Percentiles rank a stretch among this genome's conserved stretches.
These are phyloP conservation scores for Colaptes auratus DNA, from an alignment of 2,113 vertebrate genomes.

Conservation along the genomic window DNA sequence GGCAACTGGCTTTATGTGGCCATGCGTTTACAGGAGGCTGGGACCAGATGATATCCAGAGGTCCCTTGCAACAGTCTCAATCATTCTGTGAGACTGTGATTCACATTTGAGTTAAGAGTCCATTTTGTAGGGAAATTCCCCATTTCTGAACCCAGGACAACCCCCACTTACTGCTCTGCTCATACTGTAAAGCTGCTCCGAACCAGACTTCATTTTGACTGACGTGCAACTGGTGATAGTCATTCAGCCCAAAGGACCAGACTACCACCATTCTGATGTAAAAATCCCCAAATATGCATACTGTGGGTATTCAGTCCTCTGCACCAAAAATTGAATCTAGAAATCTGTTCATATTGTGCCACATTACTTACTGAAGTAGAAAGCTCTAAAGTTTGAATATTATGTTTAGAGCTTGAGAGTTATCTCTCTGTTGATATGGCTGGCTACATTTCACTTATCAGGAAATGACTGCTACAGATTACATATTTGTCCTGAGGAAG, in stretches of 20 bases:
- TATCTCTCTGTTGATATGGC: not conserved
- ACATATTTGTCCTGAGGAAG: not conserved
- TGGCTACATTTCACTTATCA: not conserved
- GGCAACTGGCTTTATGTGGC: too few species aligned
- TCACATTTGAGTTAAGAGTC: not conserved
- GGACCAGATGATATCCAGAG: too few species aligned
- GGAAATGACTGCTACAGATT: not conserved
- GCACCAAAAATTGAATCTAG: not conserved
- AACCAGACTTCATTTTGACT: not conserved
- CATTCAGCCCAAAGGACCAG: not conserved
- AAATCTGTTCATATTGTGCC: not conserved
- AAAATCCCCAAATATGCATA: not conserved
- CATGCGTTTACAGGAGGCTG: too few species aligned
- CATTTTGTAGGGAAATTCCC: not conserved
- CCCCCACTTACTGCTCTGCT: not conserved
- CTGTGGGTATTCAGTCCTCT: not conserved
- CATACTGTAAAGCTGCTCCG: not conserved
- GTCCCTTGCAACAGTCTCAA: too few species aligned
- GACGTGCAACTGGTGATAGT: not conserved
- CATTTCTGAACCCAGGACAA: not conserved
- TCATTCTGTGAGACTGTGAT: not conserved
- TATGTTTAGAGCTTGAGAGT: not conserved
- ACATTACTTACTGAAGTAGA: not conserved
- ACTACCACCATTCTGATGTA: not conserved
- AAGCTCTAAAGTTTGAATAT: not conserved